These are phyloP conservation scores for Typhlichthys eigenmanni DNA, from an alignment of 2,797 vertebrate genomes.

Conservation along the genomic window DNA sequence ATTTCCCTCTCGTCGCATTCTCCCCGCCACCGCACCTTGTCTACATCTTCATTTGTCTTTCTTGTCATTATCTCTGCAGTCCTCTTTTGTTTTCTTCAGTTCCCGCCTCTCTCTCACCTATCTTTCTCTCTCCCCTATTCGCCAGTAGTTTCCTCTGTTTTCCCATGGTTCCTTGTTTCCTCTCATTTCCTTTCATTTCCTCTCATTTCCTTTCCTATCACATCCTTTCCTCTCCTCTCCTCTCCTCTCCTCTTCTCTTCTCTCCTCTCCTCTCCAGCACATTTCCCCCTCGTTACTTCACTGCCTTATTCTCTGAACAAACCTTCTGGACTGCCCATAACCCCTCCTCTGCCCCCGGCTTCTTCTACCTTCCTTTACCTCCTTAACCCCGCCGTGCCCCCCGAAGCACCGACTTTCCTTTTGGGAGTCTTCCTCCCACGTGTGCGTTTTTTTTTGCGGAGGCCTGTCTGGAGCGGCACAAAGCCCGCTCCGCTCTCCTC, in stretches of 20 bases:
- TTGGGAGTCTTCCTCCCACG: conserved; percentile 32
- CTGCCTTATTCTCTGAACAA: background rate
- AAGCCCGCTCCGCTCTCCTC: conserved; percentile 66
- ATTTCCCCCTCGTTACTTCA: background rate
- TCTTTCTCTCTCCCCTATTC: conserved; percentile 11
- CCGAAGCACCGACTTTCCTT: background rate
- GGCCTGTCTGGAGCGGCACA: conserved; percentile 50
- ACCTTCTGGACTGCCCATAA: conserved; percentile 1
- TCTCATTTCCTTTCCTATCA: background rate
- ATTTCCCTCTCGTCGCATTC: conserved; percentile 26
- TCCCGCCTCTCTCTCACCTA: conserved; percentile 7
- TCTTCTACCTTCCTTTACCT: conserved; percentile 13
- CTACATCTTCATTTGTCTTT: conserved; percentile 21
- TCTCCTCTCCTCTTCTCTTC: background rate
- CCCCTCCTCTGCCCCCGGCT: conserved; percentile 6
- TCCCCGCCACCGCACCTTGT: conserved; percentile 13
- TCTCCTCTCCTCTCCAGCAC: background rate
- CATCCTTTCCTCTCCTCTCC: no score
- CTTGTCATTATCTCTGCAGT: background rate
- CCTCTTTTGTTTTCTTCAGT: conserved; percentile 14
- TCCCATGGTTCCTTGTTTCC: conserved; percentile 14
- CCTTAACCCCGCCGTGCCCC: conserved; percentile 1
- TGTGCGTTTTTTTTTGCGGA: conserved; percentile 32
- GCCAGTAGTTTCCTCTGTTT: background rate
- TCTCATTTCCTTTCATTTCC: background rate